Evolutionary conservation across 2,113 vertebrate genomes (phyloP).

Genomic region (Stictonetta naevosa): DNA sequence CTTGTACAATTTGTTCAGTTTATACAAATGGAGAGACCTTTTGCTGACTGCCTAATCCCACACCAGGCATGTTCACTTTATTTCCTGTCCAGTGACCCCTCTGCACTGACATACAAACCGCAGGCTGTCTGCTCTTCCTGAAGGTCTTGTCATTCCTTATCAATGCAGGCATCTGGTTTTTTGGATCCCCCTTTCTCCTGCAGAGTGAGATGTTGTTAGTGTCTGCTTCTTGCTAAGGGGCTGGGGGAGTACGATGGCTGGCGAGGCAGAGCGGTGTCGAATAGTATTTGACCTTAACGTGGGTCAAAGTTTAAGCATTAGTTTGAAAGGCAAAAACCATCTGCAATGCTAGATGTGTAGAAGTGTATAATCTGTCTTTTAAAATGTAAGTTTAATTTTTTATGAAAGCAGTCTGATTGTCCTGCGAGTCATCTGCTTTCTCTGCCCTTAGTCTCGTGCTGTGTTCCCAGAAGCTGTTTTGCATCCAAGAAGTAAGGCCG

Average conservation of each 20-base stretch:
- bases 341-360: background rate
- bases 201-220: slow-evolving; percentile 43
- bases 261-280: background rate
- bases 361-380: background rate
- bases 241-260: background rate
- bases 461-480: background rate
- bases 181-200: slow-evolving; percentile 44
- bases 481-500: background rate
- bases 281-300: slow-evolving; percentile 10
- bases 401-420: background rate
- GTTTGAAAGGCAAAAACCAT: background rate
- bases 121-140: slow-evolving; percentile 63
- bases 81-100: slow-evolving; percentile 65
- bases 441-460: background rate
- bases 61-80: slow-evolving; percentile 35
- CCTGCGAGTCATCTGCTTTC: background rate
- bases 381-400: background rate
- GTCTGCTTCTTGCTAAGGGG: slow-evolving; percentile 42
- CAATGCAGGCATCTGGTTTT: slow-evolving; percentile 57
- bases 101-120: slow-evolving; percentile 47
- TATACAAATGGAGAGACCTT: slow-evolving; percentile 42
- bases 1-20: slow-evolving; percentile 70
- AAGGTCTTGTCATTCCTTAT: slow-evolving; percentile 60
- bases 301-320: background rate
- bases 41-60: slow-evolving; percentile 56